These are phyloP conservation scores for Cyprinella venusta DNA, from an alignment of 2,797 vertebrate species.

Conservation along the genomic window DNA sequence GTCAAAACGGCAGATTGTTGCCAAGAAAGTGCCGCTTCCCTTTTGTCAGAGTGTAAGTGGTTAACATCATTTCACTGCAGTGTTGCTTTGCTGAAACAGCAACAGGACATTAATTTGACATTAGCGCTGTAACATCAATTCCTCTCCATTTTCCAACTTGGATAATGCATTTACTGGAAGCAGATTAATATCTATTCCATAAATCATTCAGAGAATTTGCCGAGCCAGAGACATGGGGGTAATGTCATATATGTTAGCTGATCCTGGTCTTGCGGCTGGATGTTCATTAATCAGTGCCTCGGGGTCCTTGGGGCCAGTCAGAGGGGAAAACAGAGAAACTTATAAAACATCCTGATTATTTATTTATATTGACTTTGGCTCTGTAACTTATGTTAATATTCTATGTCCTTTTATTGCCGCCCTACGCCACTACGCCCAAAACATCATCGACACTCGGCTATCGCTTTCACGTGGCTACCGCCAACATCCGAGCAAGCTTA, in stretches of 20 bases:
- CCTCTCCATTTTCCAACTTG: slow-evolving; percentile 83
- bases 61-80: slow-evolving; percentile 75
- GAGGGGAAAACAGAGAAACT: slow-evolving; percentile 72
- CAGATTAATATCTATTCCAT: slow-evolving; percentile 98
- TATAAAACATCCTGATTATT: slow-evolving; percentile 70
- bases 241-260: slow-evolving; percentile 88
- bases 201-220: slow-evolving; percentile 95
- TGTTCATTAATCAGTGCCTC: slow-evolving; percentile 83
- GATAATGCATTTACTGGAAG: slow-evolving; percentile 94
- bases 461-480: slow-evolving; percentile 15
- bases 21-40: slow-evolving; percentile 47
- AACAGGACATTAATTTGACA: slow-evolving; percentile 88
- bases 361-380: slow-evolving; percentile 68
- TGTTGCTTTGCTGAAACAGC: slow-evolving; percentile 84
- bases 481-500: background rate
- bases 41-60: slow-evolving; percentile 67
- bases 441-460: slow-evolving; percentile 3
- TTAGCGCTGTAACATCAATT: slow-evolving; percentile 88
- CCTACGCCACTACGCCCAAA: slow-evolving; percentile 43
- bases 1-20: slow-evolving; percentile 36
- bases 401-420: slow-evolving; percentile 38
- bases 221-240: slow-evolving; percentile 83
- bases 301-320: slow-evolving; percentile 76
- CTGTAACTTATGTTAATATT: slow-evolving; percentile 65
- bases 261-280: slow-evolving; percentile 80